Percentiles rank a stretch among this genome's conserved stretches.
Conservation (phyloP, 2,797 vertebrate genomes). For the Myotis findleyi region DNA sequence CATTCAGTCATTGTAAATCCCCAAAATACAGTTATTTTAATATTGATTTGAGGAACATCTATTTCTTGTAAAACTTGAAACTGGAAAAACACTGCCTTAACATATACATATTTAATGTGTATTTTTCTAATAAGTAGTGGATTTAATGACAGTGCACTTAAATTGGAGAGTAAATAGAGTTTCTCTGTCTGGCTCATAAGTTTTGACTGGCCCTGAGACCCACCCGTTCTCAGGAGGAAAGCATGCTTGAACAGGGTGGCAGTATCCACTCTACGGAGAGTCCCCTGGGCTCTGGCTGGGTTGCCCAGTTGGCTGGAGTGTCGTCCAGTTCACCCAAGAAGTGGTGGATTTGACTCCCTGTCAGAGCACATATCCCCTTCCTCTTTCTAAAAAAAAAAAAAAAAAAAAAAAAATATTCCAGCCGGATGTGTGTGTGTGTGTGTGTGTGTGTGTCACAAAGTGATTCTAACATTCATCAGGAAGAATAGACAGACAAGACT, state of each 20-base stretch:
- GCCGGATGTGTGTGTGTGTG: too few relatives aligned
- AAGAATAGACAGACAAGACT: background rate
- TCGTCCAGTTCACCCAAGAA: too few relatives aligned
- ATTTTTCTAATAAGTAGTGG: background rate
- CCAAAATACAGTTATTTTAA: background rate
- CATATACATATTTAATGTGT: background rate
- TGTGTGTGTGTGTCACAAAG: background rate
- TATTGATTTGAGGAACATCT: background rate
- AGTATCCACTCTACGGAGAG: background rate
- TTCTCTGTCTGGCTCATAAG: background rate
- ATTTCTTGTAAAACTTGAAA: slow-evolving; percentile 3
- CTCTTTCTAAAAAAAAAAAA: too few relatives aligned
- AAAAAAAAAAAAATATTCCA: background rate
- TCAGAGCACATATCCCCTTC: too few relatives aligned
- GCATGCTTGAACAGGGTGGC: background rate
- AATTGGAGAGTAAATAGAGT: background rate
- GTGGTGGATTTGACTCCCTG: too few relatives aligned
- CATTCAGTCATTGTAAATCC: background rate
- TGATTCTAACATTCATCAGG: background rate
- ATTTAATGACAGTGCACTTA: background rate
- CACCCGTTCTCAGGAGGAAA: background rate
- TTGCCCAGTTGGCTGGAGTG: too few relatives aligned
- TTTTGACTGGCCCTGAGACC: background rate
- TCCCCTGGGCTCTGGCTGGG: too few relatives aligned
- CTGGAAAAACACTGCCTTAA: background rate